Conservation (phyloP, 2,113 vertebrate species). For the Aix galericulata region DNA sequence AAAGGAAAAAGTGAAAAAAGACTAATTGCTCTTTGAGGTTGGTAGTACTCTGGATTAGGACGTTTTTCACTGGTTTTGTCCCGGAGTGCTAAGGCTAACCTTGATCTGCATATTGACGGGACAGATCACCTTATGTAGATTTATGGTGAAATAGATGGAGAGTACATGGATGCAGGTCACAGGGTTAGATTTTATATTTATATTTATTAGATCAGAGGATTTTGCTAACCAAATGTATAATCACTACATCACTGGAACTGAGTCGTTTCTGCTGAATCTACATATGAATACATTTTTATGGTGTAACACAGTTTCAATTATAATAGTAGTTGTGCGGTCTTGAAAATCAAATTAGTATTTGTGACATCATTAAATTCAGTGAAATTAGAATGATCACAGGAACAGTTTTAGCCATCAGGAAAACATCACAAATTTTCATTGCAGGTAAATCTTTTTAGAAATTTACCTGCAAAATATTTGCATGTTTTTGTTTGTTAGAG, state of each 20-base stretch:
- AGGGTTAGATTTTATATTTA: background rate
- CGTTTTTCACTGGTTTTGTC: background rate
- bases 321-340: background rate
- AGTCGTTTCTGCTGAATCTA: background rate
- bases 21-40: background rate
- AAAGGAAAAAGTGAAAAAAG: background rate
- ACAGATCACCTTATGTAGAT: fast-evolving
- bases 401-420: background rate
- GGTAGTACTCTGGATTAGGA: background rate
- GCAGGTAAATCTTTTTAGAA: background rate
- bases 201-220: background rate
- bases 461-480: background rate
- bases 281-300: background rate
- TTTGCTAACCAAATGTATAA: background rate
- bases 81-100: background rate
- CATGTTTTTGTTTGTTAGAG: background rate
- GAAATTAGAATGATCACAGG: background rate
- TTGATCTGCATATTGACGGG: background rate
- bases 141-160: background rate
- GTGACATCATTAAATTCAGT: background rate
- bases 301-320: background rate
- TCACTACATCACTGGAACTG: background rate
- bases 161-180: background rate
- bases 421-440: background rate
- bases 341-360: background rate